phyloP scores from a whole-genome alignment of 2,797 vertebrate species.

The Characodon lateralis region DNA sequence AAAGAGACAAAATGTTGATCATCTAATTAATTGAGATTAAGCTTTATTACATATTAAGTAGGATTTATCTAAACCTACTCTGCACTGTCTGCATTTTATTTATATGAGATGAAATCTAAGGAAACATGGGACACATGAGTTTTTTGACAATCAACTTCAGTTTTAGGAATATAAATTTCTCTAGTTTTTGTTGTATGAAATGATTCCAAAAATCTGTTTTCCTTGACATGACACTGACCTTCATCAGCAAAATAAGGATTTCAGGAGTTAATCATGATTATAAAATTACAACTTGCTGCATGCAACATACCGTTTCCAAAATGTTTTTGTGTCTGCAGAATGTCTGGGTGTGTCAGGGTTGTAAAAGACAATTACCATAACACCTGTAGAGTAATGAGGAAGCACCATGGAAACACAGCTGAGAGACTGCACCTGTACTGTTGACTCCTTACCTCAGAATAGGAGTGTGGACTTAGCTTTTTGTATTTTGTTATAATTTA shows the following conservation, averaged over 20 bases:
- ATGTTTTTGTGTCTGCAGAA: slow-evolving; percentile 21
- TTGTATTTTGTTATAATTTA: slow-evolving; percentile 42
- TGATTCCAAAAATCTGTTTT: not conserved
- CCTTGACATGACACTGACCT: not conserved
- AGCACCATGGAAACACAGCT: slow-evolving; percentile 71
- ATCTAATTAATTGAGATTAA: not conserved
- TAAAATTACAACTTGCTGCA: not conserved
- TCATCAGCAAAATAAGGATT: not conserved
- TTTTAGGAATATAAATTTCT: not conserved
- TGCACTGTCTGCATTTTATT: not conserved
- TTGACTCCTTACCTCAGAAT: slow-evolving; percentile 44
- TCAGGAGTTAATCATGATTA: not conserved
- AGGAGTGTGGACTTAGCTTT: slow-evolving; percentile 55
- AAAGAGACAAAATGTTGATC: not conserved
- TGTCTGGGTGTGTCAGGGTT: slow-evolving; percentile 50
- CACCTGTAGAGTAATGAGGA: slow-evolving; percentile 79
- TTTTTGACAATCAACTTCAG: not conserved
- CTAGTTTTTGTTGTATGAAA: not conserved
- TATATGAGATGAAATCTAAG: not conserved
- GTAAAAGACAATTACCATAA: slow-evolving; percentile 69
- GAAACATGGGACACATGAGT: not conserved
- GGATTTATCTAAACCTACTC: not conserved
- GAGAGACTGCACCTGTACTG: slow-evolving; percentile 71
- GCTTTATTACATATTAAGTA: not conserved
- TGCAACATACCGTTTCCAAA: slow-evolving; percentile 13